Base-by-base conservation (phyloP, 1,140 invertebrate species). In the Eriosoma lanigerum region DNA sequence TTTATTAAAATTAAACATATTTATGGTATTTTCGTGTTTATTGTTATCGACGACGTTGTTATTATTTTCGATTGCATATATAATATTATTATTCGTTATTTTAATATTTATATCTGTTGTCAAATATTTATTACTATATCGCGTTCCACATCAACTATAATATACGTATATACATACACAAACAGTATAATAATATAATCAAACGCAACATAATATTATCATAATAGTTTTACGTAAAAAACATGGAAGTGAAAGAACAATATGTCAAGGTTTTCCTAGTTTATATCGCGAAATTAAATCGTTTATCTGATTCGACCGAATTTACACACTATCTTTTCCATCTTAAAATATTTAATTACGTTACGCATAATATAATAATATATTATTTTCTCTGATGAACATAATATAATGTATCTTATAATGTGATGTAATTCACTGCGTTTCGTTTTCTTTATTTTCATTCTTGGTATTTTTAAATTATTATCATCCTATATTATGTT, bases 201-300 rank as follows among this genome's bases (percentile, higher is more conserved):
- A 1, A 64, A 29, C 32, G n/a, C 9, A 68, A 46, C 21, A n/a
- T 1, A 68, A 68, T n/a, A 24, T 68, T 68, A 68, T 68, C 64
- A 68, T 68, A 68, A 68, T 17, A n/a, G 13, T 46, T 68, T 68
- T 68, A 46, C 21, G 64, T 68, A 68, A 46, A 21, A 48, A 68
- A 46, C 38, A 44, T 68, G 64, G 38, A 46, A 68, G 38, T 46
- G 64, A 68, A 68, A 68, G 64, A 68, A 68, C 46, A n/a, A 68
- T 46, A 5, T 46, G 64, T 68, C 64, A 46, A 68, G 64, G 38
- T 44, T 44, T 44, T 26, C n/a, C 1, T 9, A 44, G 64, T 9
- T 21, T 21, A 68, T 46, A 6, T 24, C 38, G 12, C 17, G 15
- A 24, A 44, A 32, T 44, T 44, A 24, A 46, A 32, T 24, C 17